Percentiles rank a stretch among this genome's conserved stretches.
Evolutionary conservation across 1,140 invertebrate genomes (phyloP).

Genomic region (Colletes latitarsis): DNA sequence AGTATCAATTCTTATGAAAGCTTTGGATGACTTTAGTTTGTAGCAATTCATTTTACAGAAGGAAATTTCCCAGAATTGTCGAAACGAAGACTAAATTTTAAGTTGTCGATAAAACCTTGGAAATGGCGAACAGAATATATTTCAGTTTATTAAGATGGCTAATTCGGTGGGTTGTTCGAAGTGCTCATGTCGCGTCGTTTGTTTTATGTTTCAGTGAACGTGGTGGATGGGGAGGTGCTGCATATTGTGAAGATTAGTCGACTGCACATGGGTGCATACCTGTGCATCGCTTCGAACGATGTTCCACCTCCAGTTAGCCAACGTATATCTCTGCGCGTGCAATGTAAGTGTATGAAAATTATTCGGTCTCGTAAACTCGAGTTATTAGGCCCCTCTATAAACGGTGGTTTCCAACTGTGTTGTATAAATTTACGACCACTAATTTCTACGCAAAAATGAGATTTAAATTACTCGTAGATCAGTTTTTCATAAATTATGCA

Average conservation of each 20-base stretch:
- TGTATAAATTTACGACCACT: no score
- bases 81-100: no score
- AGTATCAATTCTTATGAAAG: background rate
- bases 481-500: no score
- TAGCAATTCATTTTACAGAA: no score
- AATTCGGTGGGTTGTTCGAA: background rate
- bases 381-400: conserved; percentile 29
- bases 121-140: no score
- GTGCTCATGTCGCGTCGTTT: background rate
- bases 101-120: background rate
- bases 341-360: conserved; percentile 87
- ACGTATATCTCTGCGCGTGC: conserved; percentile 90
- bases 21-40: no score
- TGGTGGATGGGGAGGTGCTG: conserved; percentile 91
- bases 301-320: conserved; percentile 94
- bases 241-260: conserved; percentile 93
- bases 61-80: no score
- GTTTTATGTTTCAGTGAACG: conserved; percentile 86
- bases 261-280: conserved; percentile 94
- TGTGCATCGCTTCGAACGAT: conserved; percentile 93
- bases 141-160: background rate
- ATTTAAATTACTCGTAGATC: no score
- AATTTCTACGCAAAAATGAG: no score
- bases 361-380: background rate
- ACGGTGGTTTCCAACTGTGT: background rate